These are phyloP conservation scores for Euphydryas editha DNA, from an alignment of 2,888 invertebrate genomes.

Conservation along the genomic window DNA sequence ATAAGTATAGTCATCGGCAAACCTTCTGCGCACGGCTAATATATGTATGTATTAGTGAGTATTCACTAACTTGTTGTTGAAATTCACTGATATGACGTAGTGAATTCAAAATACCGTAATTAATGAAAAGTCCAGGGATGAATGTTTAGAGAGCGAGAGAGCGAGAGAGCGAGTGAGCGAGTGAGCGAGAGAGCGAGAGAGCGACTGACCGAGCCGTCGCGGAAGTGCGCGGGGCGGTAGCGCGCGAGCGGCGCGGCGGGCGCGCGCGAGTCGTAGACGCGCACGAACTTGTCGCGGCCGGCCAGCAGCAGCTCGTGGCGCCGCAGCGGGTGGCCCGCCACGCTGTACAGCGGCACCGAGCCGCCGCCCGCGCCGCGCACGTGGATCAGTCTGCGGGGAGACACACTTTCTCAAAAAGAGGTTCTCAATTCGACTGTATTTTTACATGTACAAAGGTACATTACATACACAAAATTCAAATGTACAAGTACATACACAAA, in stretches of 20 bases:
- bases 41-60: too few species aligned
- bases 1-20: too few species aligned
- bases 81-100: too few species aligned
- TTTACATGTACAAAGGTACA: too few species aligned
- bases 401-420: neutral
- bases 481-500: too few species aligned
- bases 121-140: too few species aligned
- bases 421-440: too few species aligned
- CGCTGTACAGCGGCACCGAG: conserved; percentile 92
- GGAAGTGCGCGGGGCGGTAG: conserved; percentile 83
- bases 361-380: conserved; percentile 80
- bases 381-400: conserved; percentile 76
- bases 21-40: too few species aligned
- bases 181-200: neutral
- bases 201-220: conserved; percentile 45
- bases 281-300: conserved; percentile 91
- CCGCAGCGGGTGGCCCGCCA: conserved; percentile 92
- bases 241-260: conserved; percentile 77
- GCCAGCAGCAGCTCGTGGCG: conserved; percentile 91
- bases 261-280: conserved; percentile 89
- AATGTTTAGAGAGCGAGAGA: neutral
- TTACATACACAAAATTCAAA: too few species aligned
- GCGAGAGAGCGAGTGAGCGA: neutral
- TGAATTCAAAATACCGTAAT: too few species aligned
- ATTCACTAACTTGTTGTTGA: too few species aligned